Percentiles rank a stretch among this genome's conserved stretches.
These are phyloP conservation scores for Pseudocheirus occidentalis DNA, from an alignment of 2,797 vertebrate species.

Conservation along the genomic window DNA sequence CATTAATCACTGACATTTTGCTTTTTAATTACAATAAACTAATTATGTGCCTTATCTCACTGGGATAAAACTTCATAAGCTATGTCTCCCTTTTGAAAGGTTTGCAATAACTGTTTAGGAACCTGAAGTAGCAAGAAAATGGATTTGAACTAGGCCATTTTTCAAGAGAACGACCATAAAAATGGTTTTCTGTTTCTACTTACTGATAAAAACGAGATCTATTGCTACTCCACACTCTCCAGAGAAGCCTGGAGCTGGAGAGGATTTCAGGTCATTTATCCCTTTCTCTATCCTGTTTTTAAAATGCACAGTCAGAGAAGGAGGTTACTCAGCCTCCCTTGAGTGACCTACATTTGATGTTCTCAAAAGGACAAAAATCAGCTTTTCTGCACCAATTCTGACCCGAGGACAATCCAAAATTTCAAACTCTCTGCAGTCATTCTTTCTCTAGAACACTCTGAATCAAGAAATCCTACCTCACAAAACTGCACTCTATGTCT, in stretches of 20 bases:
- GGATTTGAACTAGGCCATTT: background rate
- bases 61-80: background rate
- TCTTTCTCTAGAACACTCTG: background rate
- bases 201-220: background rate
- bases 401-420: background rate
- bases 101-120: background rate
- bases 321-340: background rate
- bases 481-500: background rate
- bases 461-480: background rate
- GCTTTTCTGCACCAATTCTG: background rate
- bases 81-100: background rate
- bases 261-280: background rate
- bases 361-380: background rate
- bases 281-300: background rate
- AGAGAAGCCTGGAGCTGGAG: background rate
- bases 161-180: background rate
- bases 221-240: background rate
- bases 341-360: background rate
- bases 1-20: slow-evolving; percentile 4
- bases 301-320: background rate
- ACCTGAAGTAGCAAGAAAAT: background rate
- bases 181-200: background rate
- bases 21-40: slow-evolving; percentile 31
- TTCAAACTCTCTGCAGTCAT: background rate
- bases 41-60: slow-evolving; percentile 26